Evolutionary conservation across 1,140 invertebrate genomes (phyloP), one percentile per base, ranked within the genome.

Genomic region (Drosophila pruinosa): DNA sequence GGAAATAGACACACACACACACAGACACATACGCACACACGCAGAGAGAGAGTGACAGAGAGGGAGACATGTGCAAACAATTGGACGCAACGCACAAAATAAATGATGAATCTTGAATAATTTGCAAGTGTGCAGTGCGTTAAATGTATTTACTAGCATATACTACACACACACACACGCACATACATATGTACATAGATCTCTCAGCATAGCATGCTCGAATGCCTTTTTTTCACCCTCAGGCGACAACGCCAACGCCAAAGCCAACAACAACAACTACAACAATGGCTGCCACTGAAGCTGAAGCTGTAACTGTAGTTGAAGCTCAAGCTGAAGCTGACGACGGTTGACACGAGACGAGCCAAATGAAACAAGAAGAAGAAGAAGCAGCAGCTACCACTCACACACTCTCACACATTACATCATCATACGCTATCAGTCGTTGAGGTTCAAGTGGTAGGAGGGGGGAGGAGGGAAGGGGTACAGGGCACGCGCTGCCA

Each of bases 211-310:
- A 1, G 45, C 58, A 61, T 88, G 78, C 81, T 64, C 65, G 78
- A 86, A 86, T 86, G 81, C 71, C 78, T 86, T 88, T 88, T 85
- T 86, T 86, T 86, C 81, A 86, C 82, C 81, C 81, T 81, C 70
- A 69, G 81, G 81, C 82, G 81, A 88, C 81, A 81, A 86, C 74
- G 82, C 81, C 81, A 86, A 86, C 81, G 81, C 81, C 82, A 85
- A 86, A 59, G 75, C 75, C 65, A 41, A 41, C 39, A 53, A 56
- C 45, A 47, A 36, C 43, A 59, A 64, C 31, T 57, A 58, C 50
- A 64, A 78, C 79, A 78, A 83, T 82, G 78, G 70, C 78, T 57
- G 72, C 71, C 76, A 53, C 54, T 61, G 63, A 28, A 14, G 38
- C 48, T 26, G 41, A 22, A 12, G 24, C 14, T 7, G 26, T 6